Base-by-base conservation (phyloP, 64 coral and sea anemone species). In the Orbicella faveolata region DNA sequence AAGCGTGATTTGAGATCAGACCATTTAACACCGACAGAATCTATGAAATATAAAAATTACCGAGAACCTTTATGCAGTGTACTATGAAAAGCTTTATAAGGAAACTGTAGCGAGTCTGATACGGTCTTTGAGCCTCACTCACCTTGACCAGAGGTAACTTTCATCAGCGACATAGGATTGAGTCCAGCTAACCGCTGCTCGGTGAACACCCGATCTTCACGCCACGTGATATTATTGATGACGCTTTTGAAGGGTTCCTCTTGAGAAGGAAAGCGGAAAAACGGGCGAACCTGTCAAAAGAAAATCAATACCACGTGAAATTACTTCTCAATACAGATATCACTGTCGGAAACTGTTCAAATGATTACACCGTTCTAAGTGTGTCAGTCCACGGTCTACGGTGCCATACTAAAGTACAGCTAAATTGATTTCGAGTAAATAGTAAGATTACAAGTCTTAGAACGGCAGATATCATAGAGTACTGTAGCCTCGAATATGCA, bases 151-250 rank as follows among this genome's bases (percentile, higher is more conserved):
- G 26, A 26, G 59, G 91, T 81, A 23, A 96, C 94, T 36, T 86
- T 88, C 57, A 81, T 62, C 16, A 96, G 77, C 19, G 89, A 90
- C 90, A 96, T 96, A 16, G 94, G 94, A 78, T 96, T 93, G 34
- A 96, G 75, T 35, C 94, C 94, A 87, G 94, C 94, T 34, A 96
- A 88, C 4, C 94, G 90, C 88, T 92, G 77, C 52, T 96, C 91
- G 88, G 69, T 77, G 76, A 96, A 96, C 26, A 93, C 83, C 20
- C 88, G 91, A 78, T 96, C 95, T 59, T 96, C 91, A 75, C 88
- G 89, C 95, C 95, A 96, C n/a, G 95, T 96, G 70, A 55, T n/a
- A 61, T 93, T 96, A 75, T 96, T 93, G 35, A 96, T 57, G 23
- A 93, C 84, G 52, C 88, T 90, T 69, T 96, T 90, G 30, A 96